Conservation (phyloP, 2,888 invertebrate genomes). For the Oscheius sp. region DNA sequence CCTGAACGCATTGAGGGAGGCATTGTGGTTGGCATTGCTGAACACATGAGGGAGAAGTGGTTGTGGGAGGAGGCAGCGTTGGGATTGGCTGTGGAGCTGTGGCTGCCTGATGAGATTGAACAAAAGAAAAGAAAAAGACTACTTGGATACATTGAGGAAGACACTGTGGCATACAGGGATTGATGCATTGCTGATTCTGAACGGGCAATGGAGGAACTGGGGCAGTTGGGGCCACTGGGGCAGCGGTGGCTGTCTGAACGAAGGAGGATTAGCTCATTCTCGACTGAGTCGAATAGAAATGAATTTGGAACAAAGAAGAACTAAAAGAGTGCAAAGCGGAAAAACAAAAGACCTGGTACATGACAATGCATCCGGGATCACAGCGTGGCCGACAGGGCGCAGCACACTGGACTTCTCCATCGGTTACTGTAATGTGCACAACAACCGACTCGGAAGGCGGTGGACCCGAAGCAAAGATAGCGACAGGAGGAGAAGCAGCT, state of each 20-base stretch:
- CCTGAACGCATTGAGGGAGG: conserved; percentile 46
- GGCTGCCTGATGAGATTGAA: conserved; percentile 7
- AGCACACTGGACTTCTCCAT: conserved; percentile 43
- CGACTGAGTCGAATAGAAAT: not conserved
- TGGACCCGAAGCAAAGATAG: conserved; percentile 13
- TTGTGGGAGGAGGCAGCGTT: conserved; percentile 24
- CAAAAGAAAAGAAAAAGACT: not conserved
- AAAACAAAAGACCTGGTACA: conserved; percentile 21
- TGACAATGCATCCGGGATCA: conserved; percentile 38
- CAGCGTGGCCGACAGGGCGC: conserved; percentile 42
- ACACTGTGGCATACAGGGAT: conserved; percentile 6
- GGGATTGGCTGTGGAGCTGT: conserved; percentile 13
- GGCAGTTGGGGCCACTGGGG: conserved; percentile 3
- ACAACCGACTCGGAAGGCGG: conserved; percentile 9
- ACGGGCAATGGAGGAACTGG: not conserved
- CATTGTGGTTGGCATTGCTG: conserved; percentile 44
- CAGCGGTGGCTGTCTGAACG: conserved; percentile 2
- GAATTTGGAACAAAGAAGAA: not conserved
- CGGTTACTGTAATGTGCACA: conserved; percentile 42
- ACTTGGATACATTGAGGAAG: conserved; percentile 1
- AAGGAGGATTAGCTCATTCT: too few relatives aligned
- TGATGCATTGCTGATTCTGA: conserved; percentile 27
- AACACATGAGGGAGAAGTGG: conserved; percentile 22
- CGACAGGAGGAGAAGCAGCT: conserved; percentile 12
- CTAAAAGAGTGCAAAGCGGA: not conserved